Evolutionary conservation across 1,140 invertebrate species (phyloP).

Genomic region (Dendroctonus ponderosae): DNA sequence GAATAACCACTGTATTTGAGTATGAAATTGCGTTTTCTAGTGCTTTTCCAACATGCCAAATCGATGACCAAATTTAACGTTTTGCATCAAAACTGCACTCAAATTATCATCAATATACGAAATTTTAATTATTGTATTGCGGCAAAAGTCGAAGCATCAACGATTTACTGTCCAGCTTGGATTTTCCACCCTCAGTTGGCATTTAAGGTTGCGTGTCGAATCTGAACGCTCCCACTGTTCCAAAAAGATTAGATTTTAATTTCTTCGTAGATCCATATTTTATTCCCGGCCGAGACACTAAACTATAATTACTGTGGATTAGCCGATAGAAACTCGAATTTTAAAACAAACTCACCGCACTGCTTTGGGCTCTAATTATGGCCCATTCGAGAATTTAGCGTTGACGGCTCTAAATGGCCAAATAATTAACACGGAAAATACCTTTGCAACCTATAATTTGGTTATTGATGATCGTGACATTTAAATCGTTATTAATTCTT

Average conservation of each 20-base stretch:
- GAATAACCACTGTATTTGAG: no score
- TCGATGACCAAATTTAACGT: no score
- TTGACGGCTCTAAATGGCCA: neutral
- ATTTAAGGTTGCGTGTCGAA: constrained; percentile 21
- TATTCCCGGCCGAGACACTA: constrained; percentile 11
- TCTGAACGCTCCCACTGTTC: constrained; percentile 12
- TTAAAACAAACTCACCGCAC: neutral
- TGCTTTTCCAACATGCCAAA: no score
- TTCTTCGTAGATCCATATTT: constrained; percentile 29
- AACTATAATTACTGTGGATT: constrained; percentile 20
- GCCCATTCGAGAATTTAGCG: no score
- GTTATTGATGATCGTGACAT: neutral
- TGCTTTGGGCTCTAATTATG: neutral
- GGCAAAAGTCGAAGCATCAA: no score
- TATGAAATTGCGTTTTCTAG: no score
- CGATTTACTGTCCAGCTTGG: no score
- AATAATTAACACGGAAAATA: neutral
- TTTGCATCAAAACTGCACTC: no score
- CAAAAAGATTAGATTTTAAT: constrained; percentile 34
- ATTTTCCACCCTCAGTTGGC: constrained; percentile 1
- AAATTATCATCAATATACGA: no score
- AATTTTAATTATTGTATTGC: no score
- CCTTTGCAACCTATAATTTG: neutral
- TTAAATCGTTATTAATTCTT: neutral
- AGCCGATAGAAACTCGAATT: constrained; percentile 6